Evolutionary conservation across 2,888 invertebrate species (phyloP).

Genomic region (Ctena decussata): DNA sequence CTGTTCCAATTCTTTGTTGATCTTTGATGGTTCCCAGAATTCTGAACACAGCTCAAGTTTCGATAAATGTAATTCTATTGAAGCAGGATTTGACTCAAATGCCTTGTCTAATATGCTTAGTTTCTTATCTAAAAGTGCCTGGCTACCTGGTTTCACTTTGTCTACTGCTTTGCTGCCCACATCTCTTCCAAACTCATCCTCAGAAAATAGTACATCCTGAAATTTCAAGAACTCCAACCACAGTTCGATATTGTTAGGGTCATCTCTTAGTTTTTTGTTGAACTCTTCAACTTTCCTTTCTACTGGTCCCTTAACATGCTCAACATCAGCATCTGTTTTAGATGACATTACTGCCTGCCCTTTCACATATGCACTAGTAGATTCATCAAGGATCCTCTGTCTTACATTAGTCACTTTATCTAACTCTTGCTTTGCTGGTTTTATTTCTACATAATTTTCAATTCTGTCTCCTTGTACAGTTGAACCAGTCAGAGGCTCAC

Average conservation of each 20-base stretch:
- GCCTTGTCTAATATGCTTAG: conserved; percentile 87
- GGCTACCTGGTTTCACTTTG: conserved; percentile 65
- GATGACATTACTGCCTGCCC: conserved; percentile 66
- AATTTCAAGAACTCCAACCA: conserved; percentile 88
- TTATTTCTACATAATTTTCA: conserved; percentile 18
- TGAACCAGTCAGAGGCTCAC: conserved; percentile 20
- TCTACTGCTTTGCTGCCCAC: conserved; percentile 14
- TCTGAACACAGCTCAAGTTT: conserved; percentile 84
- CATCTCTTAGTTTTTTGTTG: conserved; percentile 84
- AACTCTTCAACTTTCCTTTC: conserved; percentile 74
- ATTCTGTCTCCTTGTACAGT: background rate
- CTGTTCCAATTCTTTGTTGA: conserved; percentile 86
- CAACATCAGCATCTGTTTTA: conserved; percentile 17
- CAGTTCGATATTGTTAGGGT: conserved; percentile 83
- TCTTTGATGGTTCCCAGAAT: conserved; percentile 81
- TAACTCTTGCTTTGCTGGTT: background rate
- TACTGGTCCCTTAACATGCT: conserved; percentile 29
- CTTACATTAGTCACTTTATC: conserved; percentile 49
- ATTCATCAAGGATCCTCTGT: conserved; percentile 72
- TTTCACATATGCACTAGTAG: conserved; percentile 80
- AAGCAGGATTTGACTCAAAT: conserved; percentile 85
- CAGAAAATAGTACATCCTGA: conserved; percentile 83
- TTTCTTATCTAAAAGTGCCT: conserved; percentile 85
- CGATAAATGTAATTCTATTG: conserved; percentile 84
- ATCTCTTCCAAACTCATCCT: conserved; percentile 23